phyloP scores from a whole-genome alignment of 2,888 invertebrate species.

The Eremobia ochroleuca region DNA sequence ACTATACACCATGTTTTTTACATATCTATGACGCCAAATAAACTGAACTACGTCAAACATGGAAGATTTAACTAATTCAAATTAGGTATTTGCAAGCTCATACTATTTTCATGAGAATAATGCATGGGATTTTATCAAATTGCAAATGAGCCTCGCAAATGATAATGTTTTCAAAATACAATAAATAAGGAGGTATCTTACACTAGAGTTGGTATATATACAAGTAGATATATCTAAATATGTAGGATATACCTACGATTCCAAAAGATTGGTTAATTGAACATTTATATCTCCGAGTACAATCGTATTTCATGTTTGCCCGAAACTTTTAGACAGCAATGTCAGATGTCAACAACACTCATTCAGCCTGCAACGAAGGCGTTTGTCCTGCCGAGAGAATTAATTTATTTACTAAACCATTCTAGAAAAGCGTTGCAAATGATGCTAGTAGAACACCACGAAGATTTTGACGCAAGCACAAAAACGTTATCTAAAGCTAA shows the following conservation, averaged over 20 bases:
- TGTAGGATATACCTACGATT: not conserved
- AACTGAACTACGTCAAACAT: constrained; percentile 72
- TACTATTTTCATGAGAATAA: constrained; percentile 72
- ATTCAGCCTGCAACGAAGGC: not conserved
- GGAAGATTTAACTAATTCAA: constrained; percentile 68
- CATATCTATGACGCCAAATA: constrained; percentile 46
- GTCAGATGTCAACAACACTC: constrained; percentile 2
- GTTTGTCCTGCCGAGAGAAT: not conserved
- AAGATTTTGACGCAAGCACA: not conserved
- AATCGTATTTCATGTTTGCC: not conserved
- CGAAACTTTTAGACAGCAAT: not conserved
- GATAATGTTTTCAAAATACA: constrained; percentile 35
- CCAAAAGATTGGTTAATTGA: not conserved
- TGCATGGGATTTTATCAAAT: constrained; percentile 65
- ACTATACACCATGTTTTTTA: constrained; percentile 7
- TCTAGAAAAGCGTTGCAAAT: constrained; percentile 18
- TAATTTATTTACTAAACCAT: constrained; percentile 6
- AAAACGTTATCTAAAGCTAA: not conserved
- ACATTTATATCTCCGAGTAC: not conserved
- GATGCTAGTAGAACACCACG: not conserved
- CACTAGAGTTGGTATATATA: not conserved
- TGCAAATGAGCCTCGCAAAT: constrained; percentile 52
- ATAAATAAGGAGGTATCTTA: constrained; percentile 7
- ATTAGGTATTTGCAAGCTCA: constrained; percentile 72
- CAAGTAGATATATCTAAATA: not conserved